These are phyloP conservation scores for Tetrao urogallus DNA, from an alignment of 2,113 vertebrate species.

Conservation along the genomic window DNA sequence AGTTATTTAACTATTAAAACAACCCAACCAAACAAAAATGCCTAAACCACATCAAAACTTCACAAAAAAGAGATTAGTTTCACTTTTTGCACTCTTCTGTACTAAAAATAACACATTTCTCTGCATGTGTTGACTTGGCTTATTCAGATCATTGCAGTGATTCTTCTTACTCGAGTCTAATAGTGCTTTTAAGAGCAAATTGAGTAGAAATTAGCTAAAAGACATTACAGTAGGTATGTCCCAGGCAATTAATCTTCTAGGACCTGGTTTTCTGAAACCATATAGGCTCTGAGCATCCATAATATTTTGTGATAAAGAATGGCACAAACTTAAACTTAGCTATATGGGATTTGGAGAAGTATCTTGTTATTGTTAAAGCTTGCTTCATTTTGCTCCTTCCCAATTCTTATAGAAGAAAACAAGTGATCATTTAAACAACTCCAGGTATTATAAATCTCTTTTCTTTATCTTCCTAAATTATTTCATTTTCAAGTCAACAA, in stretches of 20 bases:
- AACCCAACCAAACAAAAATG: too few relatives aligned
- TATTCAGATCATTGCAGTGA: neutral
- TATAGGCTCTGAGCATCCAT: neutral
- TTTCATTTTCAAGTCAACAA: neutral
- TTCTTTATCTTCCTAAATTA: neutral
- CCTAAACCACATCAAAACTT: too few relatives aligned
- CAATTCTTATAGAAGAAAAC: neutral
- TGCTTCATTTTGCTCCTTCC: neutral
- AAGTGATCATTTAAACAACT: neutral
- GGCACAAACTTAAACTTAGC: neutral
- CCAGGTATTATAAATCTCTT: neutral
- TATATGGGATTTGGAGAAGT: neutral
- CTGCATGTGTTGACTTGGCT: neutral
- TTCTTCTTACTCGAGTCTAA: neutral
- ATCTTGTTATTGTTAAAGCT: neutral
- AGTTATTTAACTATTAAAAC: too few relatives aligned
- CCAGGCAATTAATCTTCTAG: neutral
- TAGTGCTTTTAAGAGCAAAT: neutral
- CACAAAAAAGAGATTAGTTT: neutral
- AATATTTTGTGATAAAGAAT: neutral
- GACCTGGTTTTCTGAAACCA: neutral
- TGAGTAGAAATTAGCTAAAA: neutral
- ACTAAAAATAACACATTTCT: neutral
- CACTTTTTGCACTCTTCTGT: neutral
- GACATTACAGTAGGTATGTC: neutral